These are phyloP conservation scores for Epirrhoe alternata DNA, from an alignment of 2,888 invertebrate species.

Conservation along the genomic window DNA sequence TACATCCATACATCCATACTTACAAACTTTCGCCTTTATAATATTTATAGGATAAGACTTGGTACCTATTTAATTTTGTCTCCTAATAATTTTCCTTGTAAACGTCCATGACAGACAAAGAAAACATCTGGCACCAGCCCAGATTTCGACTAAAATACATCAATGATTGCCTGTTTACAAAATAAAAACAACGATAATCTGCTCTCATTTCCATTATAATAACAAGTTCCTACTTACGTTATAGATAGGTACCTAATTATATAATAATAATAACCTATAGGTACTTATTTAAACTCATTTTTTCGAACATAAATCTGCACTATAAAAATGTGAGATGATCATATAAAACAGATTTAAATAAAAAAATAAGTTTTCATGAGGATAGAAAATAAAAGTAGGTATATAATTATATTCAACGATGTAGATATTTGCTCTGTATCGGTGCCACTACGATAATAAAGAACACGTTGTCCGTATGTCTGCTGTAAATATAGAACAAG, in stretches of 20 bases:
- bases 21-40: no score
- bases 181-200: conserved; percentile 9
- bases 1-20: no score
- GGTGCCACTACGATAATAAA: not conserved
- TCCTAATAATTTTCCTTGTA: conserved; percentile 43
- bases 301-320: no score
- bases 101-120: conserved; percentile 43
- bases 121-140: conserved; percentile 51
- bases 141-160: conserved; percentile 40
- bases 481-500: conserved; percentile 37
- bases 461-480: conserved; percentile 11
- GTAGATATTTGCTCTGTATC: no score
- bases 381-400: no score
- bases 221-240: not conserved
- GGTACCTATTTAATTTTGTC: conserved; percentile 14
- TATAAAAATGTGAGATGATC: no score
- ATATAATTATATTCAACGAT: no score
- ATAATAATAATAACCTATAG: no score
- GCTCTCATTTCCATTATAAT: not conserved
- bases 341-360: not conserved
- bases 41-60: not conserved
- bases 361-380: not conserved
- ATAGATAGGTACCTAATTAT: no score
- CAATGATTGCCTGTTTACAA: conserved; percentile 30
- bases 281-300: no score